These are phyloP conservation scores for Euwallacea similis DNA, from an alignment of 1,140 invertebrate genomes.

Conservation along the genomic window DNA sequence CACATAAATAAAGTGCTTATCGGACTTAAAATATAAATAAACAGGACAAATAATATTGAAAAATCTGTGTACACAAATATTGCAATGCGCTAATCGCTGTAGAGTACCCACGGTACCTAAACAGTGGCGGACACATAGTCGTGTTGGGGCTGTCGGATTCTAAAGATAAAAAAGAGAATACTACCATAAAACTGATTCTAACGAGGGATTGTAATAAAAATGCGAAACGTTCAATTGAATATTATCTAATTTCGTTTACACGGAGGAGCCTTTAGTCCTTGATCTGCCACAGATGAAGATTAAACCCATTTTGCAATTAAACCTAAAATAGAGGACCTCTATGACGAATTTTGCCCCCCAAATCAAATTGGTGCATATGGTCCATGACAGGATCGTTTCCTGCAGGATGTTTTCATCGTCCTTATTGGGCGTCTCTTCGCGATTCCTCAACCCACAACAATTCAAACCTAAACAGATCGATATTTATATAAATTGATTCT, in stretches of 20 bases:
- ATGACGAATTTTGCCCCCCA: neutral
- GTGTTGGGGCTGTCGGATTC: too few relatives aligned
- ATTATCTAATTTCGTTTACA: neutral
- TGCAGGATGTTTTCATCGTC: conserved; percentile 38
- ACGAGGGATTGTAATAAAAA: neutral
- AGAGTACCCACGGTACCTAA: too few relatives aligned
- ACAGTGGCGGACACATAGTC: too few relatives aligned
- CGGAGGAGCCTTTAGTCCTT: too few relatives aligned
- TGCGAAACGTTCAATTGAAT: neutral
- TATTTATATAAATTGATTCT: conserved; percentile 38
- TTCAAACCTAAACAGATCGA: conserved; percentile 39
- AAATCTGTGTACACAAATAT: too few relatives aligned
- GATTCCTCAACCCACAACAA: conserved; percentile 31
- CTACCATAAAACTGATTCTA: too few relatives aligned
- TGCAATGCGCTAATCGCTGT: too few relatives aligned
- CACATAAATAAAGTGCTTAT: too few relatives aligned
- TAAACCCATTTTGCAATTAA: neutral
- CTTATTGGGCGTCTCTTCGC: conserved; percentile 39
- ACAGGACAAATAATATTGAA: too few relatives aligned
- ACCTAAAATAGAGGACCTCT: neutral
- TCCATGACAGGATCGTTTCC: conserved; percentile 20
- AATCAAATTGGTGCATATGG: conserved; percentile 25
- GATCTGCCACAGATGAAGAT: neutral
- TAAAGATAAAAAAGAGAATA: too few relatives aligned
- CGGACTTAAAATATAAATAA: too few relatives aligned